Evolutionary conservation across 37 sponge, comb jelly and placozoan species (phyloP), one percentile per base, ranked within the genome.

Genomic region (Halisarca cf. caerulea): DNA sequence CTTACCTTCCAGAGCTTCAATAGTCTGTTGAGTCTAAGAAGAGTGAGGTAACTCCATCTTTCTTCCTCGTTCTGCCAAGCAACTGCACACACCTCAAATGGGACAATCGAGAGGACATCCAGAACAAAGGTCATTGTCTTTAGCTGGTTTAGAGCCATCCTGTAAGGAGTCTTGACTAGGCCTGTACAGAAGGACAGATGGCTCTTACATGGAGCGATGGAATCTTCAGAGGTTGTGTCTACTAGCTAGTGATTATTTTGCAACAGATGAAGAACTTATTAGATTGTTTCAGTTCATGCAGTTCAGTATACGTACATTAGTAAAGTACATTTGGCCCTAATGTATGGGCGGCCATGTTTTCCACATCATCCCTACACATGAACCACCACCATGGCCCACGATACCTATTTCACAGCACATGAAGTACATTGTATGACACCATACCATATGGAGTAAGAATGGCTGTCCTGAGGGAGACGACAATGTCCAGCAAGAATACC

Each of bases 1-100:
- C n/a, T n/a, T 59, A 89, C 90, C 86, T 90, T 93, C 88, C 90
- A 84, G 51, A 87, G 55, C 59, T 93, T 93, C 35, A 90, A n/a
- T 11, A 93, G 53, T 44, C 94, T 71, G 90, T 93, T 93, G 36
- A 90, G 41, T 79, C 83, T 85, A 3, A 90, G 51, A 0, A 90
- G 34, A 27, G 86, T 77, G 58, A 90, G 32, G 47, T 87, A 84
- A 42, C 71, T 78, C 74, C 79, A 87, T 32, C 42, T 35, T 17
- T 85, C 68, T 2, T 85, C 72, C 1, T 44, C 37, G 20, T 53
- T 66, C 39, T 42, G 37, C 87, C 88, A 88, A 45, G 27, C 61
- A 2, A 70, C 37, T 37, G 79, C 84, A 53, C 81, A 38, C 17
- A 90, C 23, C 42, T 93, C 94, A 41, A 93, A 61, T 2, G 94